These are phyloP conservation scores for Bombus cullumanus DNA, from an alignment of 1,140 invertebrate genomes.

Conservation along the genomic window DNA sequence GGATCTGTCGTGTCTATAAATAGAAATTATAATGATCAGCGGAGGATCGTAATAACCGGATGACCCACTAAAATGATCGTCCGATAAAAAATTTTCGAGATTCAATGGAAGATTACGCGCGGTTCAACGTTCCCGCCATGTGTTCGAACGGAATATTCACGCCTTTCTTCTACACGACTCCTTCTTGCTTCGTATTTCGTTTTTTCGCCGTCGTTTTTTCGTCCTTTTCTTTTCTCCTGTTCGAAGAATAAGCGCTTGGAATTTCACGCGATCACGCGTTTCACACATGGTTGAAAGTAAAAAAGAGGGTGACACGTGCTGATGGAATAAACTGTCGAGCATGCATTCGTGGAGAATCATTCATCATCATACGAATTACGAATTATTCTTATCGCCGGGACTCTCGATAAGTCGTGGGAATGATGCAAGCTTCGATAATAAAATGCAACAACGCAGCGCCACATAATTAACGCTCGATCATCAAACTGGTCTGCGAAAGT, in stretches of 20 bases:
- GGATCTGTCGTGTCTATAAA: too few species aligned
- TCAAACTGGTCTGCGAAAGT: not conserved
- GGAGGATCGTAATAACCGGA: too few species aligned
- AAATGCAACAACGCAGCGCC: not conserved
- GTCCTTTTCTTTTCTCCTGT: not conserved
- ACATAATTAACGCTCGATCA: not conserved
- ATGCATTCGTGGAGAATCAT: not conserved
- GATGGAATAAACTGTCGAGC: not conserved
- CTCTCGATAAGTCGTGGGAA: not conserved
- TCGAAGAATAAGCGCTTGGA: not conserved
- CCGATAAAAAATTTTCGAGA: too few species aligned
- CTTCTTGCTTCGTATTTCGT: not conserved
- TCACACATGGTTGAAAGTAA: slow-evolving; percentile 7
- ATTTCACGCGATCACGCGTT: slow-evolving; percentile 36
- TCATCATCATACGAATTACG: slow-evolving; percentile 8
- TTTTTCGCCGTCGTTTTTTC: not conserved
- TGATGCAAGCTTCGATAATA: too few species aligned
- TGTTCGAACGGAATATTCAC: too few species aligned
- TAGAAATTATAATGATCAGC: too few species aligned
- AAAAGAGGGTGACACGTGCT: slow-evolving; percentile 23
- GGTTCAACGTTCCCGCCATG: too few species aligned
- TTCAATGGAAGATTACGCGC: too few species aligned
- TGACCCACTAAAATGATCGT: too few species aligned
- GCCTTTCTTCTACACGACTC: too few species aligned
- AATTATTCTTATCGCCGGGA: not conserved